Percentiles rank a stretch among this genome's conserved stretches.
Evolutionary conservation across 2,113 vertebrate genomes (phyloP).

Genomic region (Lagopus leucura): DNA sequence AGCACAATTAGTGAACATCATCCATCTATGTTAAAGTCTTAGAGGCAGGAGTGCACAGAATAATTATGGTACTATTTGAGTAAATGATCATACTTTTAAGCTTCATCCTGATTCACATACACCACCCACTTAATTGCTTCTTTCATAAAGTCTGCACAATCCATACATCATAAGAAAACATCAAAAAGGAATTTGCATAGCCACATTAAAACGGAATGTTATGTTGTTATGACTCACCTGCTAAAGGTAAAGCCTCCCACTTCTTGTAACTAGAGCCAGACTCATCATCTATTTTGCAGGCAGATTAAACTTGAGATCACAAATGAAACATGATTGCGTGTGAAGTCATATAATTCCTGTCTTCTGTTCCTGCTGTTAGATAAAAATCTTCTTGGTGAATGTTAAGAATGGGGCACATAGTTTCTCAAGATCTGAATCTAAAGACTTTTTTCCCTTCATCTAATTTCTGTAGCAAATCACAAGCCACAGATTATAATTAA

Average conservation of each 20-base stretch:
- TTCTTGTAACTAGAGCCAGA: not conserved
- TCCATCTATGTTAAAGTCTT: not conserved
- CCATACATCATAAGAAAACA: constrained; percentile 23
- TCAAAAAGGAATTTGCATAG: constrained; percentile 13
- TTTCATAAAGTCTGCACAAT: constrained; percentile 56
- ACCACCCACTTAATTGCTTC: constrained; percentile 44
- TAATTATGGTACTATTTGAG: not conserved
- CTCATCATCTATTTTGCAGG: constrained; percentile 3
- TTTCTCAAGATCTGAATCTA: not conserved
- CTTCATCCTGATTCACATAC: constrained; percentile 46
- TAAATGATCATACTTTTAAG: constrained; percentile 52
- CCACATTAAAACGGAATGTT: constrained; percentile 41
- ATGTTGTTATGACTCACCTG: constrained; percentile 44
- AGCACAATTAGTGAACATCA: not conserved
- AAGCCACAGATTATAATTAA: not conserved
- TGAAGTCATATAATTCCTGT: not conserved
- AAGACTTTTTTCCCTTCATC: not conserved
- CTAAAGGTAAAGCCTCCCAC: constrained; percentile 28
- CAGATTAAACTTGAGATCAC: not conserved
- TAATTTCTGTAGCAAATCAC: not conserved
- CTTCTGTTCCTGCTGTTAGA: not conserved
- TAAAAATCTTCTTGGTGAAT: not conserved
- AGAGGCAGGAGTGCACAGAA: not conserved
- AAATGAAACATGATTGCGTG: not conserved
- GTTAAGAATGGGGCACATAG: not conserved